Evolutionary conservation across 2,888 invertebrate genomes (phyloP).

Genomic region (Troilus luridus): DNA sequence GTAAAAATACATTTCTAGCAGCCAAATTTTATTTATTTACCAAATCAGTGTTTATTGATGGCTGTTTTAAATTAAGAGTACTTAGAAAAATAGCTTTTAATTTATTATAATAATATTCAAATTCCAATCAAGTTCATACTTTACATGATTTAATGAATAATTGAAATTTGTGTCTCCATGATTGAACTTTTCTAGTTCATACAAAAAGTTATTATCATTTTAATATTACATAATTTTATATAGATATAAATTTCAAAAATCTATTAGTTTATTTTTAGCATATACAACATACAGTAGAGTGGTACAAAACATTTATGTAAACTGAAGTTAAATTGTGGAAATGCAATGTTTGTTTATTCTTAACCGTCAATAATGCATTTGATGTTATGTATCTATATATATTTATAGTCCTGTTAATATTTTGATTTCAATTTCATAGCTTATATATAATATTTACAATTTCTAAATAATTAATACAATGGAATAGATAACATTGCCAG

Average conservation of each 20-base stretch:
- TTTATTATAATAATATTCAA: not conserved
- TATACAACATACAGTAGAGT: not conserved
- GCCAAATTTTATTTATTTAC: not conserved
- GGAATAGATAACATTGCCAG: no score
- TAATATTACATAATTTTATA: not conserved
- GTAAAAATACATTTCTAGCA: no score
- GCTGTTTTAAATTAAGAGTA: not conserved
- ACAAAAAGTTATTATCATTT: not conserved
- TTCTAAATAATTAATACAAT: no score
- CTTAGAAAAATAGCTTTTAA: not conserved
- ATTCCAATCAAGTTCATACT: not conserved
- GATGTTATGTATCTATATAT: not conserved
- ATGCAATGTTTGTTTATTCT: not conserved
- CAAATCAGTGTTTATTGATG: not conserved
- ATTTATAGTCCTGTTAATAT: not conserved
- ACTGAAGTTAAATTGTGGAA: not conserved
- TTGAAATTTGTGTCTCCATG: not conserved
- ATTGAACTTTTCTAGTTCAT: no score
- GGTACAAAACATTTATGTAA: not conserved
- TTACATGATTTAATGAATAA: not conserved
- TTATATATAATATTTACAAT: not conserved
- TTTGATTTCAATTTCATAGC: not conserved
- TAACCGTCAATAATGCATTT: not conserved
- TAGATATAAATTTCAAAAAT: not conserved
- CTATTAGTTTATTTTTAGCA: not conserved